Evolutionary conservation across 2,888 invertebrate genomes (phyloP).

Genomic region (Eupithecia inturbata): DNA sequence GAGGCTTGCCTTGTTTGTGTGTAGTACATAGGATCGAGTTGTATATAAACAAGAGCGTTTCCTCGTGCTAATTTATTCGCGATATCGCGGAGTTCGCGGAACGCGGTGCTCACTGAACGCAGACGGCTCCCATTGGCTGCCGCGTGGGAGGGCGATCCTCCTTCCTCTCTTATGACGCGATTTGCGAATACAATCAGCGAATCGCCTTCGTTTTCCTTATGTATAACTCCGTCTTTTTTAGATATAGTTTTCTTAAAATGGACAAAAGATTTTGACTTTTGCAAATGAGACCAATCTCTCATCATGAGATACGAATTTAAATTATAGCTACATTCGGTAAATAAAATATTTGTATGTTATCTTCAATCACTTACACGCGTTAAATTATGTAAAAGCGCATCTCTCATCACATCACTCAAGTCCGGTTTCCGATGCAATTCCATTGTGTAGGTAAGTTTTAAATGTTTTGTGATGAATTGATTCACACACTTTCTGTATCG

Average conservation of each 20-base stretch:
- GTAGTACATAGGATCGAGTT: conserved; percentile 45
- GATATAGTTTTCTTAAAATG: background rate
- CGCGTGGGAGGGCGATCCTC: conserved; percentile 81
- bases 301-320: background rate
- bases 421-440: conserved; percentile 58
- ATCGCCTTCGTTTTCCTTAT: conserved; percentile 51
- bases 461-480: conserved; percentile 59
- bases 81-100: conserved; percentile 61
- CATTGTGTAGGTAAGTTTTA: conserved; percentile 48
- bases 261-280: background rate
- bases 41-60: conserved; percentile 30
- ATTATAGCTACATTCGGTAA: background rate
- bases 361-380: conserved; percentile 32
- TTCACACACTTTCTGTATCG: conserved; percentile 59
- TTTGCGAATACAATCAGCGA: conserved; percentile 73
- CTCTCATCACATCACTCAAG: conserved; percentile 42
- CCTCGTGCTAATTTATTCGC: conserved; percentile 76
- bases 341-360: conserved; percentile 15
- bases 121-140: conserved; percentile 66
- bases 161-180: conserved; percentile 79
- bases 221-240: conserved; percentile 37
- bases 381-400: conserved; percentile 49
- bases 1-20: conserved; percentile 36
- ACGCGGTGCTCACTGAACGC: conserved; percentile 55
- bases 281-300: background rate